Evolutionary conservation across 2,113 vertebrate genomes (phyloP).

Genomic region (Sciurus niger): DNA sequence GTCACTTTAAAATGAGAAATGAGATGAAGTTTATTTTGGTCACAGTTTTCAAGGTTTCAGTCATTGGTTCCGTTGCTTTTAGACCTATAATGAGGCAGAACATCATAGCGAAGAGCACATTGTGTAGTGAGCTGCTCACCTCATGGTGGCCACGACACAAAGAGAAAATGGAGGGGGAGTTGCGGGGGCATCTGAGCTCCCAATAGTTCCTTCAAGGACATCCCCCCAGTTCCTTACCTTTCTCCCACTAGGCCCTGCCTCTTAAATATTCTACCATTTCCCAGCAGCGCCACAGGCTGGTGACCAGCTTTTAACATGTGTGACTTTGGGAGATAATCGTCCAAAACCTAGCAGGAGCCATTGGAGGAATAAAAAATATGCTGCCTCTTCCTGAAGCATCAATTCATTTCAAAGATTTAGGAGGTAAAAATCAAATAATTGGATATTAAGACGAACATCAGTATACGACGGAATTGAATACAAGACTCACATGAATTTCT

Average conservation of each 20-base stretch:
- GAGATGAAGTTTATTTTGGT: background rate
- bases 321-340: background rate
- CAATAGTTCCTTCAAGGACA: background rate
- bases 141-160: background rate
- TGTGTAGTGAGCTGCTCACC: background rate
- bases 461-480: background rate
- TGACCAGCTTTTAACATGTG: no score
- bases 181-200: background rate
- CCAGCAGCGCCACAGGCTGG: background rate
- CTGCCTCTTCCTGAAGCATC: background rate
- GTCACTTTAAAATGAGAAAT: background rate
- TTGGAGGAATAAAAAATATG: background rate
- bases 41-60: background rate
- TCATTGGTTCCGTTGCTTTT: background rate
- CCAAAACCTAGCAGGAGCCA: background rate
- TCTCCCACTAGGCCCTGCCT: background rate
- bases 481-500: constrained; percentile 27
- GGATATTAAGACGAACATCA: constrained; percentile 4
- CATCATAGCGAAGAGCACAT: background rate
- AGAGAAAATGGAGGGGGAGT: background rate
- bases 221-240: background rate
- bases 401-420: background rate
- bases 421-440: background rate
- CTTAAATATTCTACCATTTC: background rate
- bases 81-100: background rate